Base-by-base conservation (phyloP, 2,888 invertebrate species). In the Patella depressa region DNA sequence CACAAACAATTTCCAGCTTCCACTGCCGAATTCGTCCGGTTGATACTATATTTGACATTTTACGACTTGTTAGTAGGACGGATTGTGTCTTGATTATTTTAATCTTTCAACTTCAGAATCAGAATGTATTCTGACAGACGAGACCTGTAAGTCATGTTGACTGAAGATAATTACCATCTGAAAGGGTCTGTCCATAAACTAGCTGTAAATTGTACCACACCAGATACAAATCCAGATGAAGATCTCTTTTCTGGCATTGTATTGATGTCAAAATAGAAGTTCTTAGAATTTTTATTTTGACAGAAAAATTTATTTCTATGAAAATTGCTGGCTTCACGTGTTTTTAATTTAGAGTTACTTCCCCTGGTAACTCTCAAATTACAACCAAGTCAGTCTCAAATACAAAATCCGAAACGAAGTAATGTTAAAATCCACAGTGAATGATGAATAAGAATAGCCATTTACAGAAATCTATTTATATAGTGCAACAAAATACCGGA, bases 111-210 rank as follows among this genome's bases (percentile, higher is more conserved):
- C 0, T 1, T 24, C 24, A 24, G 24, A 24, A 24, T 24, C 24
- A 24, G n/a, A n/a, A n/a, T 5, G 5, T 59, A 7, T 19, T 14
- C 2, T 59, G 7, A 59, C 19, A 1, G 59, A 2, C 59, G 11
- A 59, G 17, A 19, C n/a, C n/a, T n/a, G n/a, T n/a, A 57, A 17
- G 17, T 14, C 15, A 17, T 3, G 5, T 59, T 59, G 17, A 4
- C n/a, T n/a, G 5, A 29, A 12, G 34, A n/a, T 53, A 72, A 71
- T 34, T 14, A 78, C 77, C 77, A 78, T 74, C 73, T 70, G 45
- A 78, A 78, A 34, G 77, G 74, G 17, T 78, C 77, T 12, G 24
- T 74, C 71, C 74, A 78, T 9, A 78, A 71, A 19, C 74, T 74
- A n/a, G 73, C 74, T 24, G 74, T 53, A 53, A 78, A 74, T 24